phyloP scores from a whole-genome alignment of 2,797 vertebrate species.

The Poecilia velifera region DNA sequence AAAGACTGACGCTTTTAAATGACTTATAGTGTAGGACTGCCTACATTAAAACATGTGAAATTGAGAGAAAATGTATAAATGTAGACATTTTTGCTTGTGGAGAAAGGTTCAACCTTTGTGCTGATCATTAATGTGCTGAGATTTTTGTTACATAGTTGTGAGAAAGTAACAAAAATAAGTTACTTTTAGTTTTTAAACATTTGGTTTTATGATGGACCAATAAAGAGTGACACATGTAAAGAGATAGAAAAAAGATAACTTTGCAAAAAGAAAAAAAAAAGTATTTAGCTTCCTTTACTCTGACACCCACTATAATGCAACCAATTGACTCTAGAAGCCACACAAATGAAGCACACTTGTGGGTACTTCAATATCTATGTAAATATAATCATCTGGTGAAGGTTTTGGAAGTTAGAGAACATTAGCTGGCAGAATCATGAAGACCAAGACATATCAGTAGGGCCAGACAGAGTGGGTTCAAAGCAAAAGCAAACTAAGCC shows the following conservation, averaged over 20 bases:
- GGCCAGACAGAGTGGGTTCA: neutral
- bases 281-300: neutral
- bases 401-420: neutral
- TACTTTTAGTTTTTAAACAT: neutral
- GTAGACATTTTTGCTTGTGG: neutral
- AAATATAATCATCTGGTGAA: neutral
- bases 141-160: neutral
- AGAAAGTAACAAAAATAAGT: neutral
- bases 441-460: neutral
- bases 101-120: neutral
- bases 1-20: neutral
- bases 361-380: neutral
- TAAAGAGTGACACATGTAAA: neutral
- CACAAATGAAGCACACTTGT: neutral
- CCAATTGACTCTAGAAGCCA: neutral
- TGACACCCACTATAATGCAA: neutral
- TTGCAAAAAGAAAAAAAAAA: neutral
- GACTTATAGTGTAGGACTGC: neutral
- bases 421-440: neutral
- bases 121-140: neutral
- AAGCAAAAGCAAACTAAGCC: neutral
- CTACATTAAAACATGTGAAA: neutral
- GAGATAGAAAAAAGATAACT: neutral
- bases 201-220: neutral
- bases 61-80: neutral